phyloP scores from a whole-genome alignment of 37 sponge, comb jelly and placozoan species.

The Corticium candelabrum region DNA sequence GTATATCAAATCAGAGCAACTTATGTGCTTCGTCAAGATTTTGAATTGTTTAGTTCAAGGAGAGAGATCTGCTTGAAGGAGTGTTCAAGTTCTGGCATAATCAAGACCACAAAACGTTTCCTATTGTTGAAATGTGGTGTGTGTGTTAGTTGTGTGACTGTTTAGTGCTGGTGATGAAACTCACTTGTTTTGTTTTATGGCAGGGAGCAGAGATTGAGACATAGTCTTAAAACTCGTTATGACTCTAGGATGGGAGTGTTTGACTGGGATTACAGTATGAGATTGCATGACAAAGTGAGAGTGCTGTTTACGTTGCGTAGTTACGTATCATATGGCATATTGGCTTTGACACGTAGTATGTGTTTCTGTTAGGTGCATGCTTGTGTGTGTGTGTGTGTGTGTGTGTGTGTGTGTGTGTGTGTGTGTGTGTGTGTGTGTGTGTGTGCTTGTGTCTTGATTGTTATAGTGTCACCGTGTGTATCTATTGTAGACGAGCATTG shows the following conservation, averaged over 20 bases:
- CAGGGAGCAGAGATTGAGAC: constrained; percentile 69
- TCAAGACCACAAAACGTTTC: not conserved
- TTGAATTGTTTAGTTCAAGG: constrained; percentile 69
- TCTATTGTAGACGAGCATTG: constrained; percentile 15
- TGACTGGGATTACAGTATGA: constrained; percentile 98
- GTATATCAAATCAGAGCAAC: not conserved
- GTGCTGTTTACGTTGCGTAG: not conserved
- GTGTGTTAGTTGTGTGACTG: not conserved
- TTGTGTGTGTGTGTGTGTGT: too few species aligned
- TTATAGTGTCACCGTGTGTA: constrained; percentile 8
- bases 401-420: too few species aligned
- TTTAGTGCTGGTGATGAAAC: not conserved
- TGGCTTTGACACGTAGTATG: too few species aligned
- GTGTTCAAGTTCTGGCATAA: constrained; percentile 93
- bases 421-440: too few species aligned
- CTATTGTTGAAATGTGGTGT: not conserved
- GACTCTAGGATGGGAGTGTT: constrained; percentile 73
- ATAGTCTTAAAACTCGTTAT: constrained; percentile 70
- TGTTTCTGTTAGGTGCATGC: too few species aligned
- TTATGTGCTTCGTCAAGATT: too few species aligned
- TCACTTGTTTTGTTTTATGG: constrained; percentile 1
- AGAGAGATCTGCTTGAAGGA: constrained; percentile 75
- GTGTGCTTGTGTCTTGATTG: not conserved
- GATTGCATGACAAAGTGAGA: constrained; percentile 63
- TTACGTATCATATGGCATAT: constrained; percentile 6